Base-by-base conservation (phyloP, 2,797 vertebrate species). In the Muraenolepis orangiensis region DNA sequence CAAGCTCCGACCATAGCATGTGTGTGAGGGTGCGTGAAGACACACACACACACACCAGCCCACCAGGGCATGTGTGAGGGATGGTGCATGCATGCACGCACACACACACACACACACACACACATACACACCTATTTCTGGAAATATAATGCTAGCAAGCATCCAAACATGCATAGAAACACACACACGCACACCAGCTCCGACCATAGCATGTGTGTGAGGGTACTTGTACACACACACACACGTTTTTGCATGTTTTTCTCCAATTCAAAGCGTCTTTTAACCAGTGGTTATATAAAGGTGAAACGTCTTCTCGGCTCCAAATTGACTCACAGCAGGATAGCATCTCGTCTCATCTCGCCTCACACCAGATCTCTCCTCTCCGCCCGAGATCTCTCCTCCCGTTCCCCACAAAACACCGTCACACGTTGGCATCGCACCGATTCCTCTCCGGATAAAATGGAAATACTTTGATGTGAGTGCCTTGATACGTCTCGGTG, bases 391-490 rank as follows among this genome's bases (percentile, higher is more conserved):
- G 23, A n/a, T n/a, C n/a, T n/a, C n/a, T n/a, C n/a, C n/a, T n/a
- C 23, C 0, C 26, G 68, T 85, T 75, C 74, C 76, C 80, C 72
- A 72, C 79, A 77, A 78, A 81, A 77, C 72, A 81, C 78, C 51
- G 73, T 81, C 79, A 72, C 75, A 70, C 75, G 0, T 26, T 3
- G 3, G 72, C 74, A 57, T 74, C 30, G 8, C 28, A 46, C 75
- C 77, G 79, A 83, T 80, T 78, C 85, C 42, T 71, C 78, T 70
- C 76, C 71, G 73, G 86, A 86, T 87, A 86, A 87, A 81, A 86
- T 84, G 42, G 78, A 51, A 75, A 82, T 38, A 66, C 83, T 87
- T 82, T 87, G 84, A 88, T 87, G 80, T 83, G 81, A 72, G 72
- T 80, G 80, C 71, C 61, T 36, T 8, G 74, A 66, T 75, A 79